Base-by-base conservation (phyloP, 2,888 invertebrate genomes). In the Mythimna pallens region DNA sequence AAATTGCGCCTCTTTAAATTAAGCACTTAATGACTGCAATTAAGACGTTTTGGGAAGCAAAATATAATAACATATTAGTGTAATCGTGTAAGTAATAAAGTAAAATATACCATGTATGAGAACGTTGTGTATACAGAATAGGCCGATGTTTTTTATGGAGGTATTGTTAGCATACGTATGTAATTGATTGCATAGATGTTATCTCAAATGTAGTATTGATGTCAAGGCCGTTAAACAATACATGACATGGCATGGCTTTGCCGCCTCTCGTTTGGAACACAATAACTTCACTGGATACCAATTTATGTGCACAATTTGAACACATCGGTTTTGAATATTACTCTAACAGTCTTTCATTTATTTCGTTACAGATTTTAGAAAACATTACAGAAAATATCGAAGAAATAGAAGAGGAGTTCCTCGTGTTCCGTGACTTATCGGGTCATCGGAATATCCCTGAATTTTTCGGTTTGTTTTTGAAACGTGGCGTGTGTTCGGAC, bases 351-450 rank as follows among this genome's bases (percentile, higher is more conserved):
- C 36, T 54, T 57, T 7, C 12, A 40, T 65, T 52, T 63, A 47
- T 22, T 65, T 64, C 22, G 17, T 83, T 77, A 84, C 92, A 96
- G 96, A 97, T 98, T 80, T 92, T 98, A 89, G 98, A 98, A 90
- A 98, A 98, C 86, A 97, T 98, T 65, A 97, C 97, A 0, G 98
- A 98, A 90, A 98, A 98, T 86, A 97, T 98, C 75, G 98, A 98
- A 91, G 98, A 98, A 93, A 98, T 98, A 77, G 98, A 98, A 93
- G 98, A 98, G 87, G 98, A 98, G 90, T 98, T 97, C 89, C 93
- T 97, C 30, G 97, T 98, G 9, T 96, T 98, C 58, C 95, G 97
- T 36, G 98, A 98, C 88, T 94, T 98, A 66, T 97, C 97, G 69
- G 96, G 97, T 67, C 98, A 98, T 92, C 97, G 97, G 14, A 98